Evolutionary conservation across 2,797 vertebrate species (phyloP), one percentile per base, ranked within the genome.

Genomic region (Micrastur ruficollis): DNA sequence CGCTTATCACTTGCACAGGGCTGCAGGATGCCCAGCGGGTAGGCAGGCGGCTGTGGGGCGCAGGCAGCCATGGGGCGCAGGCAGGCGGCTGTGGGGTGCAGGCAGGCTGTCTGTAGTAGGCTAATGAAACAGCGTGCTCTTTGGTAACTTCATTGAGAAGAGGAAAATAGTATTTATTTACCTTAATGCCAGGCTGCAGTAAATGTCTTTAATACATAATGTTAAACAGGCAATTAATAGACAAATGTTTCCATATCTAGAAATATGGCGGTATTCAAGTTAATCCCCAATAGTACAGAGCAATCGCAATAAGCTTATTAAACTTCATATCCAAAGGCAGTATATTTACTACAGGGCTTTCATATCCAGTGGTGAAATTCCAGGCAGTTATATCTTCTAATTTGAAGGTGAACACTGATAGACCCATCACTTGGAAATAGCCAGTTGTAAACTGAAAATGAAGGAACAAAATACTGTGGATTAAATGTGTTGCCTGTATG

Each of bases 191-290:
- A 86, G 74, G 42, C 63, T 97, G 89, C 49, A 92, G 81, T 95
- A 97, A 96, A 96, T 86, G 76, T 61, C 67, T 93, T 96, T 94
- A 95, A 95, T 92, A 55, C 59, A 65, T 91, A 95, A 94, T 50
- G 74, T 90, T 95, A 95, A 96, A 89, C 56, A 94, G 85, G 70
- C 91, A 97, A 95, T 96, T 97, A 98, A 95, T 23, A 90, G 86
- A 91, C 63, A 96, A 94, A 81, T 5, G 9, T 95, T 96, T 96
- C 94, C 95, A 18, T 16, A 63, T 85, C 90, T 73, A 95, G 78
- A 97, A 97, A 94, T 90, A 53, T 52, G 52, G 36, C 22, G 11
- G n/a, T 86, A 76, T 81, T 89, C 53, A 94, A 93, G 70, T 63
- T 95, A 97, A 97, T 97, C 89, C 73, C 94, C 95, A 50, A 74